These are phyloP conservation scores for Andrena bucephala DNA, from an alignment of 2,888 invertebrate species.

Conservation along the genomic window DNA sequence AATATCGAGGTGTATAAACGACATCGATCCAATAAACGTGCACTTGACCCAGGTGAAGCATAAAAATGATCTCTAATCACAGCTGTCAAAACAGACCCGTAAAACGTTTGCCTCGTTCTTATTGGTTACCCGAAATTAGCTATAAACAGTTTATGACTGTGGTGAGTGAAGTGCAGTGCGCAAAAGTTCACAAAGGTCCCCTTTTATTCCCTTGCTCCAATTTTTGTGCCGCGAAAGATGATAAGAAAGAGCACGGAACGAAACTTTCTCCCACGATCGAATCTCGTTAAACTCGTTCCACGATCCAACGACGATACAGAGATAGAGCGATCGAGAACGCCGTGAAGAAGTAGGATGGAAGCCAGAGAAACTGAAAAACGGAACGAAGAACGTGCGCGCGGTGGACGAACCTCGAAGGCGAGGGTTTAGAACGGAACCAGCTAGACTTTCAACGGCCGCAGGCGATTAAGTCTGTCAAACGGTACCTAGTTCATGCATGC, in stretches of 20 bases:
- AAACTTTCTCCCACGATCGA: constrained; percentile 14
- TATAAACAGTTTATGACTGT: constrained; percentile 1
- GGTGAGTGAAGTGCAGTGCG: background rate
- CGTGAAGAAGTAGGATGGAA: background rate
- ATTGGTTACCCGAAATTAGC: background rate
- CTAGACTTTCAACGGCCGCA: constrained; percentile 31
- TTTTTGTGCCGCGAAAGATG: background rate
- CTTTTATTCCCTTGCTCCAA: background rate
- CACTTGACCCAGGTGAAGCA: no score
- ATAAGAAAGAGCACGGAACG: background rate
- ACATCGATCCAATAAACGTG: no score
- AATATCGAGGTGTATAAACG: no score
- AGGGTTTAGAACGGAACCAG: constrained; percentile 41
- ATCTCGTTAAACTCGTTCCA: constrained; percentile 10
- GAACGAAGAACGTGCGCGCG: constrained; percentile 2
- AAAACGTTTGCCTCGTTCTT: background rate
- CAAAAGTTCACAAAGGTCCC: background rate
- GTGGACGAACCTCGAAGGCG: constrained; percentile 1
- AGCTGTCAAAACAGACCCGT: background rate
- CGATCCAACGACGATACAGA: background rate
- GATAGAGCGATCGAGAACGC: background rate
- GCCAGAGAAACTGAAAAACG: constrained; percentile 18
- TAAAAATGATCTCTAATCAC: background rate
- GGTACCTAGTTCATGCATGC: constrained; percentile 65
- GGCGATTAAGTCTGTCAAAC: constrained; percentile 72